A percentile compares a stretch with the other conserved stretches of the same genome.
phyloP scores from a whole-genome alignment of 2,113 vertebrate genomes.

The Acanthochromis polyacanthus region DNA sequence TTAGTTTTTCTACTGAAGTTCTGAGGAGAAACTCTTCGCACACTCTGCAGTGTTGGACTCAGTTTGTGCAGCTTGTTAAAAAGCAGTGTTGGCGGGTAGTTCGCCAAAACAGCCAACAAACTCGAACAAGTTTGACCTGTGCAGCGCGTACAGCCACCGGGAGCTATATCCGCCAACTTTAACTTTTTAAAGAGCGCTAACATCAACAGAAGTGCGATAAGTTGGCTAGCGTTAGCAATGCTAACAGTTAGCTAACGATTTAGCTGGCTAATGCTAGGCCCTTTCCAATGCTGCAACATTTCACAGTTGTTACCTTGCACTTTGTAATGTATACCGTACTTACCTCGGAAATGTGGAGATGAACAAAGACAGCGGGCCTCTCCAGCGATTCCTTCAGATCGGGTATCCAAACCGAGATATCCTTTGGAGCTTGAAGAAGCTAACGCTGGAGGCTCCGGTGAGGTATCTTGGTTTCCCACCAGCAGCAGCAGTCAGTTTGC shows the following conservation, averaged over 20 bases:
- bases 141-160: no score
- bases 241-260: conserved; percentile 59
- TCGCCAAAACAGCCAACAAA: neutral
- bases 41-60: conserved; percentile 9
- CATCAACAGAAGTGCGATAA: conserved; percentile 44
- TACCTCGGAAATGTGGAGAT: conserved; percentile 62
- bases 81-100: neutral
- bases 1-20: no score
- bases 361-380: conserved; percentile 38
- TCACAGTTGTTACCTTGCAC: conserved; percentile 10
- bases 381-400: conserved; percentile 23
- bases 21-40: conserved; percentile 6
- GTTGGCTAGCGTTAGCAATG: conserved; percentile 45
- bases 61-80: conserved; percentile 28
- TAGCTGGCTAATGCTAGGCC: conserved; percentile 75
- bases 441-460: conserved; percentile 14
- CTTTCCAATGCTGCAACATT: conserved; percentile 19
- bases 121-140: neutral
- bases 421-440: conserved; percentile 28
- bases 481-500: conserved; percentile 55
- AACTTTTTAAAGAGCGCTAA: conserved; percentile 26
- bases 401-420: conserved; percentile 43
- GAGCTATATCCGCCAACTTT: neutral
- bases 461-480: conserved; percentile 52
- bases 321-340: conserved; percentile 23